Conservation (phyloP, 2,113 vertebrate genomes). For the Periophthalmodon schlosseri region DNA sequence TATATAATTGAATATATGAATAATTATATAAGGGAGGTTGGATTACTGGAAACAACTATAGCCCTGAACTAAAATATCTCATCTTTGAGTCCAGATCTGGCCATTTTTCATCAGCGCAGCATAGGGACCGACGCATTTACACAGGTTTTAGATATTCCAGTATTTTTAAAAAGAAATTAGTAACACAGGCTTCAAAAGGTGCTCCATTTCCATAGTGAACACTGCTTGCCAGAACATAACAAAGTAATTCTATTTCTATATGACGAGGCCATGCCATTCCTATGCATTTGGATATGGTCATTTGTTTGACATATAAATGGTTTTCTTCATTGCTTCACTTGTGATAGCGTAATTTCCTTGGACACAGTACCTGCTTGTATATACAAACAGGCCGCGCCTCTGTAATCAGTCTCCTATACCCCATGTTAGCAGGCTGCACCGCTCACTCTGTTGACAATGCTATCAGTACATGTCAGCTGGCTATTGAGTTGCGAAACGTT, state of each 20-base stretch:
- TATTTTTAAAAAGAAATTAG: no score
- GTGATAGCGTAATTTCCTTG: constrained; percentile 16
- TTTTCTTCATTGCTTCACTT: constrained; percentile 7
- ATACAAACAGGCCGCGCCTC: constrained; percentile 44
- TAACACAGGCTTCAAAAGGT: no score
- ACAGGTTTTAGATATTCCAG: no score
- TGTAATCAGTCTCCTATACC: constrained; percentile 40
- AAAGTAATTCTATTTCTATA: not conserved
- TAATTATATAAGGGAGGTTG: no score
- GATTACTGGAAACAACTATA: no score
- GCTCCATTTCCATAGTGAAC: no score
- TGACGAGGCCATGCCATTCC: not conserved
- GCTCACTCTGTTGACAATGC: constrained; percentile 51
- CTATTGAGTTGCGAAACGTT: constrained; percentile 64
- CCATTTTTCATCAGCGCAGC: no score
- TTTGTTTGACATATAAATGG: not conserved
- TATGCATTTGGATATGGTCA: not conserved
- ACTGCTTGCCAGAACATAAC: no score
- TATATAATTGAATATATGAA: no score
- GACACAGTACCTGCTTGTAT: constrained; percentile 30
- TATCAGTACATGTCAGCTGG: constrained; percentile 61
- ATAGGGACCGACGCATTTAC: no score
- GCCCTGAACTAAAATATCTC: no score
- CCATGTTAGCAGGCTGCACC: constrained; percentile 38
- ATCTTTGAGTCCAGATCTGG: no score